Evolutionary conservation across 2,888 invertebrate genomes (phyloP).

Genomic region (Cordilura impudica): DNA sequence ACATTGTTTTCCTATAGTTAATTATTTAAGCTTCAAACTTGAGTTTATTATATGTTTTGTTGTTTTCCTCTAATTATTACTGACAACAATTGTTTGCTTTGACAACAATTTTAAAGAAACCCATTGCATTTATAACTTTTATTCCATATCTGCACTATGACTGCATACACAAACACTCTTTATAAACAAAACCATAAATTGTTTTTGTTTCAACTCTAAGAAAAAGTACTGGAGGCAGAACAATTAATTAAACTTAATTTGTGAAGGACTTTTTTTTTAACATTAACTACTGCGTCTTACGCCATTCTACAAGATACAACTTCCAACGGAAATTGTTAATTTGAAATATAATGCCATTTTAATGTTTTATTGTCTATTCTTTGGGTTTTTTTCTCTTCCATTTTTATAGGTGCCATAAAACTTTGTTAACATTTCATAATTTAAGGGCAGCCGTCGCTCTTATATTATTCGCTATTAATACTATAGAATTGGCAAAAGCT

Average conservation of each 20-base stretch:
- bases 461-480: conserved; percentile 73
- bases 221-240: background rate
- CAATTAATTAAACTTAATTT: conserved; percentile 56
- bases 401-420: conserved; percentile 71
- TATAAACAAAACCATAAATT: conserved; percentile 30
- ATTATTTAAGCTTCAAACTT: too few species aligned
- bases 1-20: too few species aligned
- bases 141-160: conserved; percentile 1
- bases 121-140: conserved; percentile 24
- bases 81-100: too few species aligned
- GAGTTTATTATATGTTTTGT: too few species aligned
- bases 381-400: background rate
- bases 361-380: background rate
- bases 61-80: too few species aligned
- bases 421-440: conserved; percentile 76
- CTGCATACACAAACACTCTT: background rate
- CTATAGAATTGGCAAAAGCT: conserved; percentile 74
- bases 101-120: too few species aligned
- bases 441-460: conserved; percentile 73
- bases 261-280: conserved; percentile 31
- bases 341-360: background rate
- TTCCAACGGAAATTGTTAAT: background rate
- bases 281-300: background rate
- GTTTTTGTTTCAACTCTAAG: background rate
- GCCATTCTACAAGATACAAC: background rate